phyloP scores from a whole-genome alignment of 1,140 invertebrate genomes.

The Drosophila cardini region DNA sequence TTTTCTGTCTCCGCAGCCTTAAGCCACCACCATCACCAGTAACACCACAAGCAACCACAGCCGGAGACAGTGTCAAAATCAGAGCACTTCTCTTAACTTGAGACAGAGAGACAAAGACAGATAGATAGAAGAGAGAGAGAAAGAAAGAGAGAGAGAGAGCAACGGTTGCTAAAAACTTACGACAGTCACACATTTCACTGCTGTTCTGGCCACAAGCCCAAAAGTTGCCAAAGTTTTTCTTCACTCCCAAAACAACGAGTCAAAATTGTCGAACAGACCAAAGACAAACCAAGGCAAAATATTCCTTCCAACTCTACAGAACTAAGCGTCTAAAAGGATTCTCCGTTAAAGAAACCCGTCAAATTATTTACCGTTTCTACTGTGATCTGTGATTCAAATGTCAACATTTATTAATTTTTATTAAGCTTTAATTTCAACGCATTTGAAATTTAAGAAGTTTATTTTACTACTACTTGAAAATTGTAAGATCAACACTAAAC shows the following conservation, averaged over 20 bases:
- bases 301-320: constrained; percentile 13
- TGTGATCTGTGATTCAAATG: no score
- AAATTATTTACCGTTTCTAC: no score
- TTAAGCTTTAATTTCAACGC: no score
- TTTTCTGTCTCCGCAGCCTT: constrained; percentile 20
- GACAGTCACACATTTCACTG: constrained; percentile 33
- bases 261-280: constrained; percentile 42
- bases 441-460: no score
- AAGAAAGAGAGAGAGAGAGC: not conserved
- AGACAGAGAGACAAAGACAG: not conserved
- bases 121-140: not conserved
- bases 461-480: no score
- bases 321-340: not conserved
- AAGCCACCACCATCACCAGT: not conserved
- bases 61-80: constrained; percentile 30
- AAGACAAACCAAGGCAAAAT: constrained; percentile 28
- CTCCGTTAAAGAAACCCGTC: no score
- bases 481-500: no score
- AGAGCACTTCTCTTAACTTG: constrained; percentile 6
- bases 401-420: no score
- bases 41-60: constrained; percentile 23
- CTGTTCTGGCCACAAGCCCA: constrained; percentile 45
- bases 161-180: constrained; percentile 29
- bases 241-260: constrained; percentile 11
- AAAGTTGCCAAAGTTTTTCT: constrained; percentile 42